phyloP scores from a whole-genome alignment of 2,797 vertebrate species.

The Hemibagrus guttatus region DNA sequence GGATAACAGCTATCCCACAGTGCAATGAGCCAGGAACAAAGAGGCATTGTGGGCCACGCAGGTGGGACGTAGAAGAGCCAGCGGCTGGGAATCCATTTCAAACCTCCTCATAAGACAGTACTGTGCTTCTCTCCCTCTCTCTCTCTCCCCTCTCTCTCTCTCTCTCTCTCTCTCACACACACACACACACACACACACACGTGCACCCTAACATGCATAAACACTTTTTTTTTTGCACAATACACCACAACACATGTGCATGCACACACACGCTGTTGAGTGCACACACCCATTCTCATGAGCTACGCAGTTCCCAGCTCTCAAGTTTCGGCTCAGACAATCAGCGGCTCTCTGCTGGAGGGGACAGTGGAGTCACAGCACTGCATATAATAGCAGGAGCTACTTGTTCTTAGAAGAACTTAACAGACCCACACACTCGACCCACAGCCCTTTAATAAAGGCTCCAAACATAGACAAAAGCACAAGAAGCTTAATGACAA shows the following conservation, averaged over 20 bases:
- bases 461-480: constrained; percentile 28
- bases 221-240: not conserved
- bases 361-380: constrained; percentile 46
- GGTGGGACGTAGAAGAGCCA: constrained; percentile 68
- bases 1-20: constrained; percentile 71
- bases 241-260: constrained; percentile 12
- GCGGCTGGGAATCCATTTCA: constrained; percentile 61
- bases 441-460: constrained; percentile 19
- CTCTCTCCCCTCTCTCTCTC: not conserved
- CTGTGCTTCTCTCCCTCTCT: constrained; percentile 7
- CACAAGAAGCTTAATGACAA: constrained; percentile 16
- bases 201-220: not conserved
- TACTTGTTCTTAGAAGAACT: constrained; percentile 38
- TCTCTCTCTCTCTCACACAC: constrained; percentile 1
- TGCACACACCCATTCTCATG: constrained; percentile 64
- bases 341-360: constrained; percentile 57
- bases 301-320: constrained; percentile 48
- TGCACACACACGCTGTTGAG: constrained; percentile 30
- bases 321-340: constrained; percentile 62
- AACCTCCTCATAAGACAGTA: constrained; percentile 55
- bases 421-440: constrained; percentile 25
- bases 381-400: constrained; percentile 41
- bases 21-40: constrained; percentile 69
- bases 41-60: constrained; percentile 69
- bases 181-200: not conserved